These are phyloP conservation scores for Caenorhabditis japonica DNA, from an alignment of 2,888 invertebrate genomes.

Conservation along the genomic window DNA sequence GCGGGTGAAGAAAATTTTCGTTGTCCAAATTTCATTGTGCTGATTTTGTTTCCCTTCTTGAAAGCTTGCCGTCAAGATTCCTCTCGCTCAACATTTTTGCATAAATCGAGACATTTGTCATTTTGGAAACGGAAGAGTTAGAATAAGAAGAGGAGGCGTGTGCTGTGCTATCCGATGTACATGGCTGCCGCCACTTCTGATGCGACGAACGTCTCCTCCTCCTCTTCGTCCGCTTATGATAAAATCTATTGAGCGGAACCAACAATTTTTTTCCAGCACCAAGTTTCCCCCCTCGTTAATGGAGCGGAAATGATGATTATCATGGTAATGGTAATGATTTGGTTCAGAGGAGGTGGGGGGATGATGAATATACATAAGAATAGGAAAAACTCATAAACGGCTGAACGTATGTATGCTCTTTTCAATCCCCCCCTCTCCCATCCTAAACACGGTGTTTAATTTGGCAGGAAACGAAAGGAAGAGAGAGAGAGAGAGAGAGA, in stretches of 20 bases:
- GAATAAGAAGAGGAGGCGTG: background rate
- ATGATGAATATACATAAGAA: slow-evolving; percentile 1
- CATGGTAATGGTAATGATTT: slow-evolving; percentile 8
- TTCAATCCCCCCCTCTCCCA: slow-evolving; percentile 7
- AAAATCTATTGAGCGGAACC: slow-evolving; percentile 12
- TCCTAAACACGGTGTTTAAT: slow-evolving; percentile 43
- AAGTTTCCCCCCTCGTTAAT: too few species aligned
- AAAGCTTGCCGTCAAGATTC: slow-evolving; percentile 1
- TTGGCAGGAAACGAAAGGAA: slow-evolving; percentile 23
- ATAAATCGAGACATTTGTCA: slow-evolving; percentile 44
- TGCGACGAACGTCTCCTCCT: too few species aligned
- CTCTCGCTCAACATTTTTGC: slow-evolving; percentile 19
- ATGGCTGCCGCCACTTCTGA: background rate
- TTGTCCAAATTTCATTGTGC: slow-evolving; percentile 43
- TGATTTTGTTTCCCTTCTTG: slow-evolving; percentile 20
- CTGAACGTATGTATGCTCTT: too few species aligned
- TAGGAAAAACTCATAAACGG: slow-evolving; percentile 37
- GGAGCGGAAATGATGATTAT: background rate
- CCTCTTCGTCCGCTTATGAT: slow-evolving; percentile 7
- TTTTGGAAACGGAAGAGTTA: background rate
- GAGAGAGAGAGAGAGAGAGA: background rate
- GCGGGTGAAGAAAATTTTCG: too few species aligned
- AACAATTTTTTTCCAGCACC: background rate
- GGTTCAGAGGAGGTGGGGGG: background rate
- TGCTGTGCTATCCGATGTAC: slow-evolving; percentile 5